Evolutionary conservation across 2,888 invertebrate species (phyloP).

Genomic region (Trissolcus brochymenae): DNA sequence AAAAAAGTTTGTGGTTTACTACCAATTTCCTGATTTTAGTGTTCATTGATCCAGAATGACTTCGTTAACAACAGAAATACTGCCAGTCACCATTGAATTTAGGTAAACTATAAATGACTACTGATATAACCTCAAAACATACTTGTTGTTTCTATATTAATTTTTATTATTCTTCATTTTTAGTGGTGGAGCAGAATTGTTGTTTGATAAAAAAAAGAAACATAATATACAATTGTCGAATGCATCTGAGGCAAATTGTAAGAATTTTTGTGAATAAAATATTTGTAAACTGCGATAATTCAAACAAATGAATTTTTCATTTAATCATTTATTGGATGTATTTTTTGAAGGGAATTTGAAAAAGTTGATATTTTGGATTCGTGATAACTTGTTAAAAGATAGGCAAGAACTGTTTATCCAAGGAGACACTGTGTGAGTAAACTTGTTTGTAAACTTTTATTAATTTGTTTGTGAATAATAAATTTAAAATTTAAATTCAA

Average conservation of each 20-base stretch:
- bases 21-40: too few relatives aligned
- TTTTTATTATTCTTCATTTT: conserved; percentile 70
- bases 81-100: conserved; percentile 12
- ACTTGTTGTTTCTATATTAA: neutral
- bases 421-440: conserved; percentile 78
- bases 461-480: too few relatives aligned
- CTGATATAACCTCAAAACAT: conserved; percentile 1
- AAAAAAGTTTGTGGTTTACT: too few relatives aligned
- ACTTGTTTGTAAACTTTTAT: neutral
- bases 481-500: too few relatives aligned
- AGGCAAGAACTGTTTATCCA: conserved; percentile 84
- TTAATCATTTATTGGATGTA: neutral
- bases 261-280: conserved; percentile 62
- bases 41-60: too few relatives aligned
- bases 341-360: conserved; percentile 81
- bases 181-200: conserved; percentile 93
- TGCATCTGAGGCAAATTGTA: conserved; percentile 78
- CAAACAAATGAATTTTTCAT: neutral
- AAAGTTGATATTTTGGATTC: conserved; percentile 88
- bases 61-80: neutral
- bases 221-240: conserved; percentile 81
- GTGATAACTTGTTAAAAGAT: conserved; percentile 88
- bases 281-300: neutral
- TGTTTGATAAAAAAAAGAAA: conserved; percentile 90
- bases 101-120: neutral